phyloP scores from a whole-genome alignment of 2,888 invertebrate genomes.

The Thyatira batis region DNA sequence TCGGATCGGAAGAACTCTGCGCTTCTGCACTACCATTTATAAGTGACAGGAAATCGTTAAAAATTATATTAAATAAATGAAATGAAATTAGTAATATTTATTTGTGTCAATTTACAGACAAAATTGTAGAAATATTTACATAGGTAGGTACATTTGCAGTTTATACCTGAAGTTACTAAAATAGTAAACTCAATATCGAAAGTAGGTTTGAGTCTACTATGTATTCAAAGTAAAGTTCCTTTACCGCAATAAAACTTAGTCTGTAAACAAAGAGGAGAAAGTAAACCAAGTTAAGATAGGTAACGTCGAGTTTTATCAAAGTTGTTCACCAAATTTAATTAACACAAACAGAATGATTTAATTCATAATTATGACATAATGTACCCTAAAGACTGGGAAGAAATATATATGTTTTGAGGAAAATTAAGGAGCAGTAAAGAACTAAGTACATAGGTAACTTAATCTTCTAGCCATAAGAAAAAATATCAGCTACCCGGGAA shows the following conservation, averaged over 20 bases:
- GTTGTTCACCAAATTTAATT: not conserved
- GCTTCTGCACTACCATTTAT: no score
- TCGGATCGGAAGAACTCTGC: no score
- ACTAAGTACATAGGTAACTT: not conserved
- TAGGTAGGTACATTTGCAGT: no score
- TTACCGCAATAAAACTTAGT: not conserved
- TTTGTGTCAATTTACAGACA: no score
- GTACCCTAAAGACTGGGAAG: no score
- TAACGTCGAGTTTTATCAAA: not conserved
- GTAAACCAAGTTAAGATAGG: not conserved
- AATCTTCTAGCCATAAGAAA: not conserved
- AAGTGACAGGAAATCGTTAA: no score
- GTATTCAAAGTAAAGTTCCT: not conserved
- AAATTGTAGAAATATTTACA: no score
- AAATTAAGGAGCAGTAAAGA: not conserved
- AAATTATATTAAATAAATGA: no score
- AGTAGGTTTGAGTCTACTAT: not conserved
- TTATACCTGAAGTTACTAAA: no score
- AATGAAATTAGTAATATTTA: no score
- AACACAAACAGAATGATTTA: not conserved
- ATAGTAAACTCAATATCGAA: not conserved
- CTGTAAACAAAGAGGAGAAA: not conserved
- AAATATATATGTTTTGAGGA: not conserved
- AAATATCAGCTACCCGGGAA: not conserved
- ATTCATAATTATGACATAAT: no score